Evolutionary conservation across 2,113 vertebrate species (phyloP).

Genomic region (Fukomys damarensis): DNA sequence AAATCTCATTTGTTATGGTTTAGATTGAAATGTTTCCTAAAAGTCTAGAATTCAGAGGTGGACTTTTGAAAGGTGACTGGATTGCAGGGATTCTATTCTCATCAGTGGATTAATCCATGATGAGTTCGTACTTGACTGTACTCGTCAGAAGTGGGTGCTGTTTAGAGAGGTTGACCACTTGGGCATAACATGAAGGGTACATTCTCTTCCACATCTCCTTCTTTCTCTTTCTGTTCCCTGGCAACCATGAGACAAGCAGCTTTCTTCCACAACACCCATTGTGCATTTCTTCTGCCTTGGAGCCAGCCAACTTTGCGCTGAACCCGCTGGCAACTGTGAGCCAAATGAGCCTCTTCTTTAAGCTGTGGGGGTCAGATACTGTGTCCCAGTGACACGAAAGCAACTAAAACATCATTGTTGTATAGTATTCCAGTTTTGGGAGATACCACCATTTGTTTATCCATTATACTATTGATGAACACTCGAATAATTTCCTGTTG

Average conservation of each 20-base stretch:
- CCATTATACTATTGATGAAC: background rate
- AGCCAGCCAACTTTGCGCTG: background rate
- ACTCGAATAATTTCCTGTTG: background rate
- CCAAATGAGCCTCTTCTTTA: background rate
- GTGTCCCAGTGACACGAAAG: background rate
- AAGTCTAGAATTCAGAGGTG: background rate
- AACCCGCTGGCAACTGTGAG: background rate
- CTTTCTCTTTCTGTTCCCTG: background rate
- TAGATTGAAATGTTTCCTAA: background rate
- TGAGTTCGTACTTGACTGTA: background rate
- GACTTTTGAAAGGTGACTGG: background rate
- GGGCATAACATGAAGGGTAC: background rate
- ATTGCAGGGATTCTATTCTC: background rate
- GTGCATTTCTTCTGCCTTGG: background rate
- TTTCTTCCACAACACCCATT: background rate
- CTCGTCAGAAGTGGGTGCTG: background rate
- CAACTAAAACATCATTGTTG: background rate
- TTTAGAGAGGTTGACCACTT: background rate
- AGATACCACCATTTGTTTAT: background rate
- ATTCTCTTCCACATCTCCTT: background rate
- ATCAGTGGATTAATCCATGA: background rate
- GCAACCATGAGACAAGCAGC: background rate
- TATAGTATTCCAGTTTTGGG: background rate
- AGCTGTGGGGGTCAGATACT: background rate
- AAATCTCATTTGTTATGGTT: background rate